Percentiles rank a stretch among this genome's conserved stretches.
Evolutionary conservation across 2,888 invertebrate species (phyloP).

Genomic region (Drosophila parthenogenetica): DNA sequence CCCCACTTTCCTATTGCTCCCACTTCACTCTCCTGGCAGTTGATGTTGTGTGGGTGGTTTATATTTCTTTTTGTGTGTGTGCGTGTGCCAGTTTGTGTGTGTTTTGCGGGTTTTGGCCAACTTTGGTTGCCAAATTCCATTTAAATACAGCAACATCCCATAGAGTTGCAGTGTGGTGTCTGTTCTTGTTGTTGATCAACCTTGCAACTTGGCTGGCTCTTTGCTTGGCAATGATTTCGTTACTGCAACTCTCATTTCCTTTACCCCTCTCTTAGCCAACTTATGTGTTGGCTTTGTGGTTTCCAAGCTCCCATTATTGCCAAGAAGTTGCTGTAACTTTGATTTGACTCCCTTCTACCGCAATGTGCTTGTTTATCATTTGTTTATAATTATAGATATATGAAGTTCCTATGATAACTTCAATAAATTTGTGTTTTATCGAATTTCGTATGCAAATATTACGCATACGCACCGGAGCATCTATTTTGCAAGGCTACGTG

Average conservation of each 20-base stretch:
- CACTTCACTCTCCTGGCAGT: conserved; percentile 11
- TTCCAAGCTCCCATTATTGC: conserved; percentile 52
- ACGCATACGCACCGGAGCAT: conserved; percentile 46
- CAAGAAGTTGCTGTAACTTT: conserved; percentile 53
- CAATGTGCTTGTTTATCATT: conserved; percentile 54
- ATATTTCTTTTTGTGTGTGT: neutral
- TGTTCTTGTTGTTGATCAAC: conserved; percentile 59
- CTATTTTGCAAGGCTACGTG: conserved; percentile 12
- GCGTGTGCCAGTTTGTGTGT: conserved; percentile 31
- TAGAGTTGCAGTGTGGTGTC: conserved; percentile 41
- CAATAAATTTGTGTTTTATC: conserved; percentile 35
- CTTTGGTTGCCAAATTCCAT: conserved; percentile 74
- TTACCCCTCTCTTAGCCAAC: conserved; percentile 7
- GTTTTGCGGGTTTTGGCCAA: conserved; percentile 37
- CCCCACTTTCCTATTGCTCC: too few relatives aligned
- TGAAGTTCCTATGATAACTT: conserved; percentile 3
- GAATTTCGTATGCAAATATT: conserved; percentile 27
- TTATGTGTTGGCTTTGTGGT: conserved; percentile 55
- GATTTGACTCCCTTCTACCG: conserved; percentile 43
- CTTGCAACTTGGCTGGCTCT: conserved; percentile 65
- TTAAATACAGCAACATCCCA: conserved; percentile 69
- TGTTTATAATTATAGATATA: conserved; percentile 22
- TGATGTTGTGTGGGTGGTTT: conserved; percentile 30
- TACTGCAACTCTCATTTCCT: conserved; percentile 24
- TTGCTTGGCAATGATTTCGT: conserved; percentile 61